phyloP scores from a whole-genome alignment of 2,113 vertebrate genomes.

The Eleginops maclovinus region DNA sequence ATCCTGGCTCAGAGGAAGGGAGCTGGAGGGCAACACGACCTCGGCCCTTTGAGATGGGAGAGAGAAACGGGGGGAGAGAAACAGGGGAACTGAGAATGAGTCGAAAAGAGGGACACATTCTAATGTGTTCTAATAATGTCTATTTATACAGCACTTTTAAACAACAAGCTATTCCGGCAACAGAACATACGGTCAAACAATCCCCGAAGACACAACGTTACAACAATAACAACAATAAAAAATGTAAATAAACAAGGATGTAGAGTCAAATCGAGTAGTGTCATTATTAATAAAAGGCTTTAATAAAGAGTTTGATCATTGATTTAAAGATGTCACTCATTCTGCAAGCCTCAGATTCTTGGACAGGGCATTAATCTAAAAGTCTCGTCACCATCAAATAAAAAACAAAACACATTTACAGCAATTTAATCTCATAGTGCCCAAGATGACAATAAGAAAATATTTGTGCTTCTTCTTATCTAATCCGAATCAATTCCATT shows the following conservation, averaged over 20 bases:
- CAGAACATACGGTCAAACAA: too few relatives aligned
- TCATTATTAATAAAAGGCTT: too few relatives aligned
- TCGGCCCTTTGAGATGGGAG: slow-evolving; percentile 57
- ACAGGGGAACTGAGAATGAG: not conserved
- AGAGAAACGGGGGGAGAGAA: slow-evolving; percentile 17
- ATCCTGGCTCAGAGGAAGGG: slow-evolving; percentile 62
- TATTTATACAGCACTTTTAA: too few relatives aligned
- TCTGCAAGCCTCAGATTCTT: too few relatives aligned
- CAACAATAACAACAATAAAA: too few relatives aligned
- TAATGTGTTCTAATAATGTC: not conserved
- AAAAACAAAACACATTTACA: slow-evolving; percentile 1
- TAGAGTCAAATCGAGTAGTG: too few relatives aligned
- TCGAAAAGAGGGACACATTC: not conserved
- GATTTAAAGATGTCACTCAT: too few relatives aligned
- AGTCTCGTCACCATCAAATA: not conserved
- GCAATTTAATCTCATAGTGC: slow-evolving; percentile 36
- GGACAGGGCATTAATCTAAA: not conserved
- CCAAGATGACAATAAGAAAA: slow-evolving; percentile 12
- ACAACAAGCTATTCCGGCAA: too few relatives aligned
- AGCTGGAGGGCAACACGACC: slow-evolving; percentile 76
- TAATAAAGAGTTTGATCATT: too few relatives aligned
- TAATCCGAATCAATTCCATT: slow-evolving; percentile 50
- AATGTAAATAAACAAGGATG: too few relatives aligned
- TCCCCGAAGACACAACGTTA: too few relatives aligned
- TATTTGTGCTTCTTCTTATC: slow-evolving; percentile 22